These are phyloP conservation scores for Mechanitis messenoides DNA, from an alignment of 2,888 invertebrate genomes.

Conservation along the genomic window DNA sequence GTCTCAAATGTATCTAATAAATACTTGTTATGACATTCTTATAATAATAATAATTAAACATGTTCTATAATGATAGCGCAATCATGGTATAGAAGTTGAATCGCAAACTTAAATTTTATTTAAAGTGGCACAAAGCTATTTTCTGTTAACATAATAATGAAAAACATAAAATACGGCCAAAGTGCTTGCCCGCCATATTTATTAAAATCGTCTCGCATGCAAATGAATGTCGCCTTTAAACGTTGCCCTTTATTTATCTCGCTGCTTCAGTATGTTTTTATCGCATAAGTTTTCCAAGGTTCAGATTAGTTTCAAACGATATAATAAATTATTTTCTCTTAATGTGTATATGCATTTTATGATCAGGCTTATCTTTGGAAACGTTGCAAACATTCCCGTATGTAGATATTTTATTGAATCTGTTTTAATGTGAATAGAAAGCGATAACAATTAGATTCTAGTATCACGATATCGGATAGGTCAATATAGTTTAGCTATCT, in stretches of 20 bases:
- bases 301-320: conserved; percentile 59
- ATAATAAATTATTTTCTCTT: conserved; percentile 48
- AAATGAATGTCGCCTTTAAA: conserved; percentile 55
- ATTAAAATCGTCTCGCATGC: conserved; percentile 52
- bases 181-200: conserved; percentile 45
- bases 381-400: background rate
- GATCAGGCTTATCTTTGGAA: background rate
- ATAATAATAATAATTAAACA: background rate
- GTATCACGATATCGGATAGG: conserved; percentile 43
- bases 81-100: background rate
- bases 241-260: conserved; percentile 50
- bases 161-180: conserved; percentile 42
- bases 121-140: conserved; percentile 22
- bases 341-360: background rate
- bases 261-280: conserved; percentile 51
- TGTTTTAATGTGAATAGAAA: conserved; percentile 23
- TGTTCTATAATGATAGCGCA: too few species aligned
- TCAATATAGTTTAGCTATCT: conserved; percentile 52
- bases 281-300: conserved; percentile 53
- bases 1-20: conserved; percentile 14
- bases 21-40: conserved; percentile 3
- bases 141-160: conserved; percentile 36
- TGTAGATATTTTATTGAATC: background rate
- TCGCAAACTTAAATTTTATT: background rate
- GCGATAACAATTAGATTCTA: conserved; percentile 35